Evolutionary conservation across 2,888 invertebrate genomes (phyloP).

Genomic region (Napeogenes sylphis): DNA sequence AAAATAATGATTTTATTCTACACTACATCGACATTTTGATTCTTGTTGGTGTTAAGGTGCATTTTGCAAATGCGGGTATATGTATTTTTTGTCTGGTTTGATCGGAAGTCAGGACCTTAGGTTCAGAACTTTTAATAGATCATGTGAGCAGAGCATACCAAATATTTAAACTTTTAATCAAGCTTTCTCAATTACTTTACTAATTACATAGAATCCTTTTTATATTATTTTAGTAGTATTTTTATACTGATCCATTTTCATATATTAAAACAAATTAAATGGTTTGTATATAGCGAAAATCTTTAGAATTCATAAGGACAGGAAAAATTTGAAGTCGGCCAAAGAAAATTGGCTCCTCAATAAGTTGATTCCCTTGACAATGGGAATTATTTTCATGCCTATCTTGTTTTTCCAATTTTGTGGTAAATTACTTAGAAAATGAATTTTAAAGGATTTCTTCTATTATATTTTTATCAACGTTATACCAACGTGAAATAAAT

Average conservation of each 20-base stretch:
- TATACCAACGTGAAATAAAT: neutral
- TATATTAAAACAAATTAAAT: neutral
- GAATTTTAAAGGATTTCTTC: slow-evolving; percentile 28
- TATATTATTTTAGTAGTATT: neutral
- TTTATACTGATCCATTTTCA: neutral
- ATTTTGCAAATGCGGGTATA: too few relatives aligned
- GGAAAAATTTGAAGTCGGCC: slow-evolving; percentile 48
- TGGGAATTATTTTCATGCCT: slow-evolving; percentile 63
- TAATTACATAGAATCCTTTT: neutral
- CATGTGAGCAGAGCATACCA: too few relatives aligned
- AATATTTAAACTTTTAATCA: too few relatives aligned
- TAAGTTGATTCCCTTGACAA: slow-evolving; percentile 64
- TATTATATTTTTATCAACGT: slow-evolving; percentile 17
- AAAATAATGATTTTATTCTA: too few relatives aligned
- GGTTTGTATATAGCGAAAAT: neutral
- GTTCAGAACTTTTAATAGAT: too few relatives aligned
- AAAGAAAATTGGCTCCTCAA: slow-evolving; percentile 61
- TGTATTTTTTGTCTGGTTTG: too few relatives aligned
- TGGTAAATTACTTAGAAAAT: slow-evolving; percentile 51
- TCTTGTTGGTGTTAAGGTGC: too few relatives aligned
- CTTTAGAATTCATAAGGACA: neutral
- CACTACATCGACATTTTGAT: too few relatives aligned
- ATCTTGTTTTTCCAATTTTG: slow-evolving; percentile 66
- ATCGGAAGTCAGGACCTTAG: too few relatives aligned
- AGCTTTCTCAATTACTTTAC: too few relatives aligned